Base-by-base conservation (phyloP, 2,888 invertebrate species). In the Spialia ferax region DNA sequence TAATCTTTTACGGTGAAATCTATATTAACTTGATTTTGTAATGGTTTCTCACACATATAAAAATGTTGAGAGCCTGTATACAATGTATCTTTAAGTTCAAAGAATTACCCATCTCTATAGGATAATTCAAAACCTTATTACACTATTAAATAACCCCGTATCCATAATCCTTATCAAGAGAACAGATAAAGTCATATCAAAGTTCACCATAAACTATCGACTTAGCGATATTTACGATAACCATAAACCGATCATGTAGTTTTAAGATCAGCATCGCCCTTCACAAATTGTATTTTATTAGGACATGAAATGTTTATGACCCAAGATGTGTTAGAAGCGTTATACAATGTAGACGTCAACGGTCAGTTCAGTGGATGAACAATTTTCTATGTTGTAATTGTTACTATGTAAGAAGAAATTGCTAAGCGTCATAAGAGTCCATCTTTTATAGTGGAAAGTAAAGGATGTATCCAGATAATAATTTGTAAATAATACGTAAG, bases 241-340 rank as follows among this genome's bases (percentile, higher is more conserved):
- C 74, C 75, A 86, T 88, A 88, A 88, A 88, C 74, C 78, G 77
- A 79, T 83, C 83, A 83, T 81, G 82, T 86, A 87, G 87, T 88
- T 87, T 87, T 84, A 87, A 88, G 84, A 87, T 86, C 80, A 79
- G 79, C 78, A 84, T 86, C 80, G 81, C 79, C 78, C 79, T 80
- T 84, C 85, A 88, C 88, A 88, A 89, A 88, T 87, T 88, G 86
- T 82, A 79, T 89, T 89, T 89, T 89, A 89, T 87, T 86, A 80
- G 80, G 79, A 78, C 83, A 84, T 85, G 83, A 86, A 86, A 79
- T 77, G 77, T 87, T 89, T 88, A 89, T 82, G 83, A 81, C 74
- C 77, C 73, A 78, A 76, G 78, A 79, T 79, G 82, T 81, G 42
- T 45, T 69, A 76, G 77, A 77, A 74, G 76, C 79, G 77, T 18